Evolutionary conservation across 2,113 vertebrate genomes (phyloP), one percentile per base, ranked within the genome.

Genomic region (Calidris pugnax): DNA sequence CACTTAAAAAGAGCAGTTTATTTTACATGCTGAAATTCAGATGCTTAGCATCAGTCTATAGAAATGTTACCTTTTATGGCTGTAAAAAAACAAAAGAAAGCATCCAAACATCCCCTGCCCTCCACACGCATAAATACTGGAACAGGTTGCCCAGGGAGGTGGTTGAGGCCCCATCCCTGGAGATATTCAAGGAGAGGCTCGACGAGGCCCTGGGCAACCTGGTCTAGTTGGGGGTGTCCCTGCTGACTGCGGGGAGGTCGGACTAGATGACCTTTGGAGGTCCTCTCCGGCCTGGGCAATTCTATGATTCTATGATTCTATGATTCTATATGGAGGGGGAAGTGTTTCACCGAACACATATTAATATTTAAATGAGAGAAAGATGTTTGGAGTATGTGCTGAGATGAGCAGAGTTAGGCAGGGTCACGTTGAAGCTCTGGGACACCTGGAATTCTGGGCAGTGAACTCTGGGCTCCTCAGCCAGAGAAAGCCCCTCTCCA

Each of bases 91-190:
- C 5, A 10, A 35, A 64, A 68, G 7, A 32, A 64, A 82, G n/a
- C n/a, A 50, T 19, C 33, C 74, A 45, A 47, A 37, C 17, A 14
- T 22, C 1, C 19, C 18, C 59, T 48, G 33, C 22, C 48, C 22
- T 0, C 0, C 47, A 23, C 1, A 1, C 0, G 2, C 23, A 33
- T 39, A 74, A 93, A 72, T 28, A n/a, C n/a, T n/a, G n/a, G n/a
- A n/a, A n/a, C n/a, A n/a, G n/a, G n/a, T n/a, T n/a, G n/a, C n/a
- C n/a, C n/a, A n/a, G n/a, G n/a, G n/a, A n/a, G n/a, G n/a, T n/a
- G n/a, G n/a, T n/a, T n/a, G n/a, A n/a, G n/a, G n/a, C n/a, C n/a
- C n/a, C n/a, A n/a, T n/a, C n/a, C n/a, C n/a, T n/a, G n/a, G n/a
- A n/a, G n/a, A n/a, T n/a, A n/a, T n/a, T n/a, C n/a, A n/a, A n/a